Conservation (phyloP, 2,797 vertebrate genomes). For the Numenius phaeopus region DNA sequence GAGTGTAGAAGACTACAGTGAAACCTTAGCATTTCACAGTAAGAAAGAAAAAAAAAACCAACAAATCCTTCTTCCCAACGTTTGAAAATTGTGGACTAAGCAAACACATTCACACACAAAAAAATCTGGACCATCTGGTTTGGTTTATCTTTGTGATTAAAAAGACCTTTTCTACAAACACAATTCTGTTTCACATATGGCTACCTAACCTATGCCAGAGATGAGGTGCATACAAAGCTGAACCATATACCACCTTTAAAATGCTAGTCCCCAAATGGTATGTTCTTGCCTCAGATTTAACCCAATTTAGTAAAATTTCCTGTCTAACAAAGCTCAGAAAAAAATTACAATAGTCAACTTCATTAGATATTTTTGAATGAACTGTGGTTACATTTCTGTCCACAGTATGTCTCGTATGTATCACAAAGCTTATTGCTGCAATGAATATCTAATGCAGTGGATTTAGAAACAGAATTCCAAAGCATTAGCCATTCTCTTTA, state of each 20-base stretch:
- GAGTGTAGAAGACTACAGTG: background rate
- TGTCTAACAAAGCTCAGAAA: background rate
- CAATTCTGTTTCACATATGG: background rate
- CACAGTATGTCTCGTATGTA: background rate
- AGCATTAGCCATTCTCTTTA: background rate
- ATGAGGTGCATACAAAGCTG: background rate
- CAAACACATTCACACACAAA: background rate
- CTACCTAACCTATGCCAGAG: background rate
- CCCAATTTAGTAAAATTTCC: background rate
- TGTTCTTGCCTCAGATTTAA: background rate
- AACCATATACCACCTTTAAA: background rate
- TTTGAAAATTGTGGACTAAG: background rate
- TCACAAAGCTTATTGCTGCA: background rate
- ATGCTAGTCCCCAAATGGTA: background rate
- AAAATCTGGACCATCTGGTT: background rate
- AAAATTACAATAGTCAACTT: background rate
- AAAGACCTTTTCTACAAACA: slow-evolving; percentile 9
- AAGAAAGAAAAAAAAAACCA: background rate
- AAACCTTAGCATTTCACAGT: background rate
- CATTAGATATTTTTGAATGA: background rate
- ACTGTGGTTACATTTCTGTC: background rate
- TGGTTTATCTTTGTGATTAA: slow-evolving; percentile 21
- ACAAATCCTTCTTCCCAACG: background rate
- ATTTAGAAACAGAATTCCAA: background rate
- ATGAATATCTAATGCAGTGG: background rate